Conservation (phyloP, 2,888 invertebrate genomes). For the Leptinotarsa tumamoca region DNA sequence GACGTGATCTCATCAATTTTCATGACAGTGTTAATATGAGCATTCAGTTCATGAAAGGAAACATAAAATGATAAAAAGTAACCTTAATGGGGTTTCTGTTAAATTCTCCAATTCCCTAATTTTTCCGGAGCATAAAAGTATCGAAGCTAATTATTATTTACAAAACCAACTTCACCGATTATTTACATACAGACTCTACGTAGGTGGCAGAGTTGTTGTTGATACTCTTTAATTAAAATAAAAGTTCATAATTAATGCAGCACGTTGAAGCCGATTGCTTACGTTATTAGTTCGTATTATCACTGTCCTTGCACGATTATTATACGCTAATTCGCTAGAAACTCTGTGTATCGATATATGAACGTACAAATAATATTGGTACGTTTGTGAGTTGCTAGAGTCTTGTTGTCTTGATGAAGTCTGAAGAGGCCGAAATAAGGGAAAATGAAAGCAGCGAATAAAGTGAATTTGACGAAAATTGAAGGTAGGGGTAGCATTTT, state of each 20-base stretch:
- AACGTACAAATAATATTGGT: neutral
- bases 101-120: neutral
- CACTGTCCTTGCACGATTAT: neutral
- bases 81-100: neutral
- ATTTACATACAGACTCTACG: conserved; percentile 1
- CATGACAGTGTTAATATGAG: neutral
- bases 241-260: neutral
- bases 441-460: no score
- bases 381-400: no score
- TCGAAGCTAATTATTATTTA: neutral
- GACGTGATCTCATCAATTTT: neutral
- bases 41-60: neutral
- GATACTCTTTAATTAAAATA: neutral
- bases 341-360: neutral
- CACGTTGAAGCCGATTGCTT: neutral
- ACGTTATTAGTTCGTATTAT: neutral
- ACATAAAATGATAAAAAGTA: neutral
- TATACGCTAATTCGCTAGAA: neutral
- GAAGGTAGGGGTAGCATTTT: no score
- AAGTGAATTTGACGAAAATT: no score
- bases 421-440: no score
- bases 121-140: neutral
- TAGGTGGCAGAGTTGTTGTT: neutral
- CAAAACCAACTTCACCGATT: neutral
- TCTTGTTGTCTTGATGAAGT: no score